Evolutionary conservation across 2,888 invertebrate genomes (phyloP), one percentile per base, ranked within the genome.

Genomic region (Oscheius sp.): DNA sequence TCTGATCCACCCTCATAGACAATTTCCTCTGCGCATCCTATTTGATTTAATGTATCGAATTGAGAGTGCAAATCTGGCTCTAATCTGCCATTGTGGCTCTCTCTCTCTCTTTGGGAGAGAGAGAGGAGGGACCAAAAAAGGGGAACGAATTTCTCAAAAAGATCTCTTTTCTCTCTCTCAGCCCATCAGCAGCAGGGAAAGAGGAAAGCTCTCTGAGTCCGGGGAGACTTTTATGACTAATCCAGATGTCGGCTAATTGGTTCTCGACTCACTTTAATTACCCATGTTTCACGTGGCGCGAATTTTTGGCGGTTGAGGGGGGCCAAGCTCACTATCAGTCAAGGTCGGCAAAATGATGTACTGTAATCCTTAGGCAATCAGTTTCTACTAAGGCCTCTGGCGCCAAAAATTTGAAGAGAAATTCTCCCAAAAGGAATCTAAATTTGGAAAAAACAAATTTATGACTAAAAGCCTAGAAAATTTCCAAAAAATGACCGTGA

Each of bases 181-280:
- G 37, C 8, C 15, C 8, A 37, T 37, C 8, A 10, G 8, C 37
- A 15, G 37, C 15, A 15, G 37, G 37, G 15, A 15, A 37, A 37
- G 8, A 37, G 46, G 12, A 45, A n/a, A 10, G 8, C 17, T 45
- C 46, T n/a, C n/a, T n/a, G n/a, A n/a, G n/a, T n/a, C n/a, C n/a
- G n/a, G n/a, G n/a, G n/a, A n/a, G 46, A 20, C 50, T 20, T 50
- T 53, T 53, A 53, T 53, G 33, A 31, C 33, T 31, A n/a, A 53
- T 53, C 53, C 55, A 55, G 55, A 55, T 55, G 55, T 17, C n/a
- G 15, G 20, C 55, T 55, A 55, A 55, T 55, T 55, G 55, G 55
- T 34, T 42, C 12, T 42, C 15, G 42, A 20, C 20, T 20, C 42
- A 42, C 42, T 42, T 42, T 42, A 42, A 42, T 42, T 42, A 42